phyloP scores from a whole-genome alignment of 2,113 vertebrate species.

The Hydrolagus affinis region DNA sequence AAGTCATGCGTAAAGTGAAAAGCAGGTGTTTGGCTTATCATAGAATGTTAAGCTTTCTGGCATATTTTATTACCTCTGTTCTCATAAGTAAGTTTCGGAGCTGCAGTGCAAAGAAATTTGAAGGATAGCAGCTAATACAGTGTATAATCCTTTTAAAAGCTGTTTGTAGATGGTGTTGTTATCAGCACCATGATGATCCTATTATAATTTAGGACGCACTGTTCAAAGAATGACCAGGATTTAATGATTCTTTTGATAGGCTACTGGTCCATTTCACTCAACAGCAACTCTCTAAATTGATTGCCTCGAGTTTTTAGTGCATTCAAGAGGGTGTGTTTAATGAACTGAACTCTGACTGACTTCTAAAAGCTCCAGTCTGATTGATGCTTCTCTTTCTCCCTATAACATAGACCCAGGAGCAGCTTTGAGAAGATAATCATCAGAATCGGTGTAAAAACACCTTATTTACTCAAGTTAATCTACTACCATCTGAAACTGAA shows the following conservation, averaged over 20 bases:
- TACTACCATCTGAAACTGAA: conserved; percentile 44
- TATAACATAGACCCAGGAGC: conserved; percentile 35
- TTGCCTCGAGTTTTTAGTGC: not conserved
- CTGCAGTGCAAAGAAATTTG: conserved; percentile 17
- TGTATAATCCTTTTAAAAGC: conserved; percentile 16
- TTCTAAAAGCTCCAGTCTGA: conserved; percentile 38
- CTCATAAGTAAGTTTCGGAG: conserved; percentile 18
- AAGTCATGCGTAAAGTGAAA: conserved; percentile 24
- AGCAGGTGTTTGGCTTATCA: conserved; percentile 29
- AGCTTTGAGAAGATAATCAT: conserved; percentile 56
- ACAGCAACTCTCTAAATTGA: conserved; percentile 15
- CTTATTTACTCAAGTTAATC: conserved; percentile 58
- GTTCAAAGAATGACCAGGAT: conserved; percentile 10
- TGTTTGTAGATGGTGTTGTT: not conserved
- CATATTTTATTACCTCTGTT: conserved; percentile 10
- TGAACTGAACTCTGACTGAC: conserved; percentile 27
- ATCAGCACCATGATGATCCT: conserved; percentile 22
- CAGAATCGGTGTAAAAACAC: conserved; percentile 54
- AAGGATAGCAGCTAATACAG: conserved; percentile 23
- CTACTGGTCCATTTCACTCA: conserved; percentile 16
- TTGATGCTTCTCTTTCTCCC: conserved; percentile 48
- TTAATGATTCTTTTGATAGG: conserved; percentile 8
- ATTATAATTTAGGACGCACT: conserved; percentile 16
- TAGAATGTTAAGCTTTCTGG: not conserved
- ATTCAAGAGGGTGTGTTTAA: conserved; percentile 14